Base-by-base conservation (phyloP, 2,888 invertebrate species). In the Apeira syringaria region DNA sequence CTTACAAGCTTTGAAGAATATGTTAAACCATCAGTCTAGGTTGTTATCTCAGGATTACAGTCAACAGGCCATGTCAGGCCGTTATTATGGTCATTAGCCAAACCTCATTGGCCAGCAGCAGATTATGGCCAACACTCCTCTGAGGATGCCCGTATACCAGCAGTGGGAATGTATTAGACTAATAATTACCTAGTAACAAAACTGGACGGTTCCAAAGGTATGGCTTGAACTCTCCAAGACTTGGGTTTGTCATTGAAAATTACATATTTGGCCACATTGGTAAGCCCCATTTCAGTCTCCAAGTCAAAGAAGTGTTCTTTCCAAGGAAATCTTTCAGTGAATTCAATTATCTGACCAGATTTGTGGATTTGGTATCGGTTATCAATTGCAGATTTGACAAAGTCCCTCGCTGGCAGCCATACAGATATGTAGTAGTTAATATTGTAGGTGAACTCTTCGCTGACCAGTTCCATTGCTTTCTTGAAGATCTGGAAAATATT, bases 351-450 rank as follows among this genome's bases (percentile, higher is more conserved):
- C 80, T 96, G 92, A 0, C 98, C 98, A 38, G 95, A 94, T 6
- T 90, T 61, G 68, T 97, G 93, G 0, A 96, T 87, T 7, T 50
- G 29, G 2, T 36, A 29, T 13, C 56, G 11, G 13, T 91, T 88
- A 35, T 93, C 81, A 8, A 99, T 69, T 0, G 97, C 93, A n/a
- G 91, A 77, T 44, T 92, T 91, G 0, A 99, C 96, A 49, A 94
- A 87, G 41, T 92, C 91, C 50, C 96, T 91, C 0, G 97, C 98
- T n/a, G 97, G 97, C 73, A 96, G 91, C 98, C 98, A 99, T 0
- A 93, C 91, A 0, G 92, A 89, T 30, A 92, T 92, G 65, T 91
- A 87, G 69, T 92, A 80, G 47, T 91, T 91, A 0, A 97, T 91
- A 31, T 89, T 88, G 45, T 95, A 93, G 0, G 91, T 57, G 68